A percentile compares a stretch with the other conserved stretches of the same genome.
Evolutionary conservation across 2,888 invertebrate species (phyloP).

Genomic region (Troides oblongomaculatus): DNA sequence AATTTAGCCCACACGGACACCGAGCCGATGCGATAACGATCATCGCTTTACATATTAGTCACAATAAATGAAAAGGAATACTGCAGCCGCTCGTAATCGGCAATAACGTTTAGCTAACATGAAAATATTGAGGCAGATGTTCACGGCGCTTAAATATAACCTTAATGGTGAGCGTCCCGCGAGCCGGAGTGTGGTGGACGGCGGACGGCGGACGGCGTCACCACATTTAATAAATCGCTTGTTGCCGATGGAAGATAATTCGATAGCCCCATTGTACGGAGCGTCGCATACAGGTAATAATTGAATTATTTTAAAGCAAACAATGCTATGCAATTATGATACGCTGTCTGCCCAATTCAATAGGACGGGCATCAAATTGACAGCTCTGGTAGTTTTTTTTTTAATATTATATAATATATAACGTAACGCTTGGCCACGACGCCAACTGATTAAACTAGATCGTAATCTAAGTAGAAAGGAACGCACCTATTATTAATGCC

Average conservation of each 20-base stretch:
- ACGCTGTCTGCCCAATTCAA: neutral
- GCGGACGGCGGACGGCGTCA: conserved; percentile 30
- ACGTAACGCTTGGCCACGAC: too few species aligned
- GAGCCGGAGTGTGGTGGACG: conserved; percentile 37
- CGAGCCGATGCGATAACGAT: conserved; percentile 7
- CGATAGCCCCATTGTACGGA: conserved; percentile 35
- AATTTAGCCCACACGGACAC: conserved; percentile 14
- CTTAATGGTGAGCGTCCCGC: conserved; percentile 48
- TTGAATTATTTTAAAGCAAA: conserved; percentile 14
- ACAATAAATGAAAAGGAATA: conserved; percentile 36
- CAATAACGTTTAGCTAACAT: conserved; percentile 41
- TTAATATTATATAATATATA: too few species aligned
- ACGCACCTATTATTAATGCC: too few species aligned
- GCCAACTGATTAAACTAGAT: too few species aligned
- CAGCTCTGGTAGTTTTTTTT: neutral
- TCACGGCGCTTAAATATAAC: conserved; percentile 40
- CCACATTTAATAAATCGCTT: conserved; percentile 29
- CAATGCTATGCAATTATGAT: conserved; percentile 7
- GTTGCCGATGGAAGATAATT: conserved; percentile 41
- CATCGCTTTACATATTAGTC: conserved; percentile 28
- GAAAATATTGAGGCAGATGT: conserved; percentile 43
- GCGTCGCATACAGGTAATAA: conserved; percentile 14
- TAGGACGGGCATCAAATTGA: neutral
- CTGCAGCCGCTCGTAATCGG: conserved; percentile 38
- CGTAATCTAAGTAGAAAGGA: too few species aligned